Base-by-base conservation (phyloP, 2,888 invertebrate species). In the Stenotaenia linearis region DNA sequence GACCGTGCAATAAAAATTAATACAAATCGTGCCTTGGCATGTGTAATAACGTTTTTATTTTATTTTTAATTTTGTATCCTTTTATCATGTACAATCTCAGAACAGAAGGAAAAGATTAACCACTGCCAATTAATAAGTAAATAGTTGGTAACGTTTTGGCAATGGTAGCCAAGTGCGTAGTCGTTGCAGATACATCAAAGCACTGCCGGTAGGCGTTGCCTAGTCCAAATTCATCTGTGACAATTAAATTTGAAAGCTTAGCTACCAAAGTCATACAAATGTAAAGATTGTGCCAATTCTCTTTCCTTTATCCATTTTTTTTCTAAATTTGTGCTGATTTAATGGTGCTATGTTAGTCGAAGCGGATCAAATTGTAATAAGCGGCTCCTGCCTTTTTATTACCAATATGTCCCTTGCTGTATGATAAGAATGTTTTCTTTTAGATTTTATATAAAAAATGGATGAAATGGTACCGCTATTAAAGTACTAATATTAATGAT, bases 1-100 rank as follows among this genome's bases (percentile, higher is more conserved):
- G 50, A 50, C 50, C 50, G 76, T 76, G 37, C 30, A 35, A 76
- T 76, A 76, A 25, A n/a, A 76, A 35, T 76, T 76, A n/a, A 74
- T 74, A 32, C 74, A 74, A 74, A 74, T 74, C 74, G 32, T 74
- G 50, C 50, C 50, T 50, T 50, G 50, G 50, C 50, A 50, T 50
- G 18, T 50, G 50, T 50, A 50, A 50, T 50, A 50, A 50, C 18
- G 18, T 50, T n/a, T n/a, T n/a, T 50, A 50, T 50, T 6, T n/a
- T 50, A 32, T 50, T 21, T 50, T 18, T 18, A 1, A 7, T 50
- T 50, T 50, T 2, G 7, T 50, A 18, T 50, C 7, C 18, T 40
- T 50, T 50, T 50, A 18, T 18, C 50, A 50, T 18, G 50, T 50
- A 50, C 50, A 50, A 50, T 50, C 50, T 50, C 50, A 50, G 21